Evolutionary conservation across 2,113 vertebrate species (phyloP), one percentile per base, ranked within the genome.

Genomic region (Elaphurus davidianus): DNA sequence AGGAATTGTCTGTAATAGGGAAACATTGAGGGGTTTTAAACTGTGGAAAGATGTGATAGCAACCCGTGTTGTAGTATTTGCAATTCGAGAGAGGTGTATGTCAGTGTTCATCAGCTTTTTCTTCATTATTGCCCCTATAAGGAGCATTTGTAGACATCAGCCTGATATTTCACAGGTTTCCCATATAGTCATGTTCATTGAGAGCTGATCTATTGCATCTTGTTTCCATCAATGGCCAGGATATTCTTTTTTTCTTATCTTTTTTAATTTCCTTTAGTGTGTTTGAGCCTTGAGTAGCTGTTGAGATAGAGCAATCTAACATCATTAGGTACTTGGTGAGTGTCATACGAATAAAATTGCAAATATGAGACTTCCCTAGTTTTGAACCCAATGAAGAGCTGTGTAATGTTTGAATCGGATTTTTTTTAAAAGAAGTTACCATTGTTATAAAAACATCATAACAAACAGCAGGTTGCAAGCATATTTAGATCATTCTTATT

Each of bases 401-500:
- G 45, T 23, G 27, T 79, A 27, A 91, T 92, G 27, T 90, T 86
- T 79, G 43, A 82, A 55, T 60, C 15, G 36, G 6, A 91, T 54
- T 60, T 57, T 85, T 85, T 87, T 87, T 76, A 40, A 94, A 91
- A 95, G 64, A 40, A 93, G 27, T 86, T 43, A 81, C 30, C 45
- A 60, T 93, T 90, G 83, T 93, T 25, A 57, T 89, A 91, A 95
- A 45, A 93, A 47, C 64, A 90, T 88, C 91, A 91, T 90, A 96
- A 85, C 33, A 87, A 97, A 94, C 76, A 97, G 60, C 83, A 95
- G 93, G 62, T 87, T 96, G 21, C 40, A 60, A 84, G 91, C 36
- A 50, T 94, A 97, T 98, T 98, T 95, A 82, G 87, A 93, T 87
- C 83, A 55, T 94, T 97, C 90, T 97, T 96, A 84, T 59, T 94